Evolutionary conservation across 92 coral and sea anemone species (phyloP).

Genomic region (Heteractis magnifica): DNA sequence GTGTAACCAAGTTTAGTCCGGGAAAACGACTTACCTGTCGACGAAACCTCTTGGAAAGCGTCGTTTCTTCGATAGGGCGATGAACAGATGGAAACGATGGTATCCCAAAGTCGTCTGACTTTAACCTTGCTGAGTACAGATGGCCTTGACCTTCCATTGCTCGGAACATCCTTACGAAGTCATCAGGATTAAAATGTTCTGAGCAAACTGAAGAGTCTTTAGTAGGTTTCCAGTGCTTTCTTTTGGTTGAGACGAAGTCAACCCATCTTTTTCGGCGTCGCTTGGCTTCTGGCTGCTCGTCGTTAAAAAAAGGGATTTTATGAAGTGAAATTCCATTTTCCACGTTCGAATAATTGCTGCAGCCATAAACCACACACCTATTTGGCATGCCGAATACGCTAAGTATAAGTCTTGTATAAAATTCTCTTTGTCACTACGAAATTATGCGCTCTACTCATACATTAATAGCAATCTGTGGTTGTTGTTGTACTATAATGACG

Average conservation of each 20-base stretch:
- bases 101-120: too few species aligned
- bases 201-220: conserved; percentile 8
- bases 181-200: conserved; percentile 7
- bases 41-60: too few species aligned
- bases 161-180: neutral
- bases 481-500: too few species aligned
- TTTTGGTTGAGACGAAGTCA: conserved; percentile 4
- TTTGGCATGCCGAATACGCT: neutral
- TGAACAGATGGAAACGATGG: too few species aligned
- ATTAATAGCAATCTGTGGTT: too few species aligned
- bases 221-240: neutral
- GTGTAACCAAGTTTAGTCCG: too few species aligned
- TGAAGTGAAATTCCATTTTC: neutral
- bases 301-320: conserved; percentile 2
- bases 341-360: neutral
- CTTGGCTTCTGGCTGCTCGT: conserved; percentile 10
- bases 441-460: too few species aligned
- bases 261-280: neutral
- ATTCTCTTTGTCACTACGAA: too few species aligned
- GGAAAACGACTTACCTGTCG: too few species aligned
- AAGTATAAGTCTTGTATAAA: too few species aligned
- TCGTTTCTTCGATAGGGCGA: too few species aligned
- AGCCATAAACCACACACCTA: conserved; percentile 13
- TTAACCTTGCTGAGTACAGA: too few species aligned
- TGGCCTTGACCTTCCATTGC: neutral